Evolutionary conservation across 2,797 vertebrate species (phyloP).

Genomic region (Gobionotothen gibberifrons): DNA sequence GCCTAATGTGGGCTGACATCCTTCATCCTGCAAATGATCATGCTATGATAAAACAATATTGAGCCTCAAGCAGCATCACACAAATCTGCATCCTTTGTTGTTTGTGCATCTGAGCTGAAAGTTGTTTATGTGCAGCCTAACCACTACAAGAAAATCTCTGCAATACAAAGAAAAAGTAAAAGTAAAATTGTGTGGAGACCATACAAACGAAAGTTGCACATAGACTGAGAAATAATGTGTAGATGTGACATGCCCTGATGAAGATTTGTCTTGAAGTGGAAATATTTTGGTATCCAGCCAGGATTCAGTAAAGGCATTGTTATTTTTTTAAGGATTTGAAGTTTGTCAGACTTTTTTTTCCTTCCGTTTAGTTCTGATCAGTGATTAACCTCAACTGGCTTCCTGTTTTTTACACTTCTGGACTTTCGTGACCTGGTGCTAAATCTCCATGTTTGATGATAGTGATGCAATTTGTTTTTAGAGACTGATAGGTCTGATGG

Average conservation of each 20-base stretch:
- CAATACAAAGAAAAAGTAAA: constrained; percentile 12
- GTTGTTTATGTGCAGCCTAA: constrained; percentile 10
- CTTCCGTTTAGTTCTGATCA: background rate
- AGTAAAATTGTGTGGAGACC: constrained; percentile 9
- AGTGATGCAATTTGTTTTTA: background rate
- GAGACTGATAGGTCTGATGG: background rate
- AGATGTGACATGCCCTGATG: constrained; percentile 8
- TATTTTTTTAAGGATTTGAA: background rate
- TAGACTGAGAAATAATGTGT: constrained; percentile 30
- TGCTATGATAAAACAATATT: constrained; percentile 4
- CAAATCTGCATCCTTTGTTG: constrained; percentile 16
- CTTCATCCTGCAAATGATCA: constrained; percentile 25
- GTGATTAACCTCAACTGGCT: background rate
- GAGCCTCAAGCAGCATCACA: constrained; percentile 17
- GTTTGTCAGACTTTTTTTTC: background rate
- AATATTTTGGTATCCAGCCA: background rate
- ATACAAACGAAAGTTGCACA: constrained; percentile 13
- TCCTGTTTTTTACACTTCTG: no score
- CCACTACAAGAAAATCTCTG: constrained; percentile 7
- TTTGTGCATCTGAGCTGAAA: constrained; percentile 11
- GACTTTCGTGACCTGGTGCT: no score
- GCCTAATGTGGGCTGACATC: constrained; percentile 14
- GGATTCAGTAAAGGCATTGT: background rate
- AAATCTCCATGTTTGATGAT: no score
- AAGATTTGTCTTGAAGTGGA: constrained; percentile 17